phyloP scores from a whole-genome alignment of 2,113 vertebrate genomes.

The Panthera uncia region DNA sequence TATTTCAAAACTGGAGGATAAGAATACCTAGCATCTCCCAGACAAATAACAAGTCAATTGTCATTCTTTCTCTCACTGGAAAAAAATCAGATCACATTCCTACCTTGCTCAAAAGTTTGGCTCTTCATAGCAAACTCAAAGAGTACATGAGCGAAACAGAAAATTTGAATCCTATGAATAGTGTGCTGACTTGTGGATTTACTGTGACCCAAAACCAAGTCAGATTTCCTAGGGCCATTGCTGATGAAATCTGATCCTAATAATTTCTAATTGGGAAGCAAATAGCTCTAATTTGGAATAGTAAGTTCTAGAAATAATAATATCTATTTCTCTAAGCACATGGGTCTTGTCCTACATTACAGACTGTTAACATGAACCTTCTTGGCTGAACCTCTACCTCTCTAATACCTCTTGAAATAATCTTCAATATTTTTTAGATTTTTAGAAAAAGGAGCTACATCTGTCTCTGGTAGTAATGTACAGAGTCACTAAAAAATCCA shows the following conservation, averaged over 20 bases:
- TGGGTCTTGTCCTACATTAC: neutral
- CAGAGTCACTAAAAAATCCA: neutral
- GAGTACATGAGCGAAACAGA: neutral
- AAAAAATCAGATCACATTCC: neutral
- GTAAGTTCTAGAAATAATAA: slow-evolving; percentile 6
- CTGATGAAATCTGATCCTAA: neutral
- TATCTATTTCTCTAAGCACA: neutral
- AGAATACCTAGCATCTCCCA: neutral
- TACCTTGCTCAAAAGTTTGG: neutral
- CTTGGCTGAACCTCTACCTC: neutral
- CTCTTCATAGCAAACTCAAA: neutral
- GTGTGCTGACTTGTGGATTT: neutral
- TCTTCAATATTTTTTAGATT: neutral
- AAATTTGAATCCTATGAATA: neutral
- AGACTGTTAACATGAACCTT: neutral
- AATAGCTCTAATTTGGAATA: neutral
- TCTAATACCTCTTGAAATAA: neutral
- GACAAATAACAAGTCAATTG: neutral
- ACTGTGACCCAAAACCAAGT: neutral
- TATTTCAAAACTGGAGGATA: neutral
- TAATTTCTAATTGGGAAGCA: neutral
- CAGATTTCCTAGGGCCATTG: neutral
- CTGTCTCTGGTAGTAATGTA: neutral
- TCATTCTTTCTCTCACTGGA: neutral
- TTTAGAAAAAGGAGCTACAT: neutral